Conservation (phyloP, 2,797 vertebrate genomes). For the Ispidina picta region DNA sequence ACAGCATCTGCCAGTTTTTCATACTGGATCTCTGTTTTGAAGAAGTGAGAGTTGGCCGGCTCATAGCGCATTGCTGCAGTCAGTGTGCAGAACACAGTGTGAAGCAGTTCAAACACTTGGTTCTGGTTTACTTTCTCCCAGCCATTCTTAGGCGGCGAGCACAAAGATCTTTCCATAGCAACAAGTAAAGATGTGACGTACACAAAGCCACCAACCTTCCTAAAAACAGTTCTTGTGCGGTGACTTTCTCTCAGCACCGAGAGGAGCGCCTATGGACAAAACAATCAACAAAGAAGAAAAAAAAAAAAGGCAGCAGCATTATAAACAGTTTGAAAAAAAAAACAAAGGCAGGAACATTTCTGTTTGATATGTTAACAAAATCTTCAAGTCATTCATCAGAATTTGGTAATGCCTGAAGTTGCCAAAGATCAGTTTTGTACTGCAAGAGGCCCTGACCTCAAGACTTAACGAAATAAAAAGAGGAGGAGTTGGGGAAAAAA, state of each 20-base stretch:
- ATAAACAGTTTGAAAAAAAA: background rate
- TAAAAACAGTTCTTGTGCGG: slow-evolving; percentile 94
- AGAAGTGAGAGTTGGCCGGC: slow-evolving; percentile 97
- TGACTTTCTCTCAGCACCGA: slow-evolving; percentile 92
- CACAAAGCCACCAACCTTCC: slow-evolving; percentile 97
- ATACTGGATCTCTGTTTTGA: slow-evolving; percentile 97
- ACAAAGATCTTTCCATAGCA: slow-evolving; percentile 95
- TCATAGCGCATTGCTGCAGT: slow-evolving; percentile 99
- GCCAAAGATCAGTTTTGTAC: background rate
- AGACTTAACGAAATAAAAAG: background rate
- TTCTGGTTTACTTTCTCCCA: slow-evolving; percentile 96
- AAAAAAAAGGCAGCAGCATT: background rate
- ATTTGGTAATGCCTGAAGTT: background rate
- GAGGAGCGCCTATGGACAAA: slow-evolving; percentile 84
- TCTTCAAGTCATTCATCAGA: background rate
- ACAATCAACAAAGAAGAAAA: background rate
- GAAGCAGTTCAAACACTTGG: slow-evolving; percentile 94
- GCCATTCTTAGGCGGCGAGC: slow-evolving; percentile 86
- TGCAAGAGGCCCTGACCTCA: background rate
- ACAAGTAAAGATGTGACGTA: slow-evolving; percentile 95
- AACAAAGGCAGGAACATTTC: background rate
- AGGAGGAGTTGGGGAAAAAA: background rate
- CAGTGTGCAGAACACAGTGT: slow-evolving; percentile 93
- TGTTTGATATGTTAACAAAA: background rate
- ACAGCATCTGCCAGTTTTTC: slow-evolving; percentile 97